phyloP scores from a whole-genome alignment of 35 echinoderm and acorn worm genomes.

The Heliocidaris tuberculata region DNA sequence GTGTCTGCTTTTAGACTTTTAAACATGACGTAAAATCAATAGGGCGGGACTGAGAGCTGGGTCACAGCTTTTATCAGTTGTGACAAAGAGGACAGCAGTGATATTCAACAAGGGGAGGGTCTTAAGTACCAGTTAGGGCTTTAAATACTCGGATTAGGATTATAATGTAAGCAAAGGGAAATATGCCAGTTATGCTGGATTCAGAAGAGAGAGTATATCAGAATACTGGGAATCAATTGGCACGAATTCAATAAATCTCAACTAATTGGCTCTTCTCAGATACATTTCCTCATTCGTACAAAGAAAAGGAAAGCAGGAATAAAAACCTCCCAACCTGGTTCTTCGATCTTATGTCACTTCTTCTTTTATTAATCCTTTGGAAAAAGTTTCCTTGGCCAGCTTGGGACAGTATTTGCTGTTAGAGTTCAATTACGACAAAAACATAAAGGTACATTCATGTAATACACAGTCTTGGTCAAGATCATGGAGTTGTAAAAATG shows the following conservation, averaged over 20 bases:
- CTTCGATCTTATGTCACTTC: background rate
- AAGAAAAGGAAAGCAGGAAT: background rate
- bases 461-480: too few species aligned
- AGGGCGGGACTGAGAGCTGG: background rate
- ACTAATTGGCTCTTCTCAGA: background rate
- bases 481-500: too few species aligned
- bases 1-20: background rate
- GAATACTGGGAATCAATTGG: background rate
- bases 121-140: background rate
- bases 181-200: background rate
- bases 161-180: background rate
- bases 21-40: conserved; percentile 4
- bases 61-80: background rate
- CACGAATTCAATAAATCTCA: background rate
- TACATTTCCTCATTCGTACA: background rate
- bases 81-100: background rate
- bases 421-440: too few species aligned
- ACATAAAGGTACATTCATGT: too few species aligned
- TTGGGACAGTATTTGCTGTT: too few species aligned
- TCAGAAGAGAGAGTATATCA: background rate
- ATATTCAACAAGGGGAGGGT: background rate
- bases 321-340: background rate
- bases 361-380: background rate
- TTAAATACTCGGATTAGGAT: background rate
- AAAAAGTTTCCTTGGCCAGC: background rate